phyloP scores from a whole-genome alignment of 1,140 invertebrate genomes.

The Drosophila oshimai region DNA sequence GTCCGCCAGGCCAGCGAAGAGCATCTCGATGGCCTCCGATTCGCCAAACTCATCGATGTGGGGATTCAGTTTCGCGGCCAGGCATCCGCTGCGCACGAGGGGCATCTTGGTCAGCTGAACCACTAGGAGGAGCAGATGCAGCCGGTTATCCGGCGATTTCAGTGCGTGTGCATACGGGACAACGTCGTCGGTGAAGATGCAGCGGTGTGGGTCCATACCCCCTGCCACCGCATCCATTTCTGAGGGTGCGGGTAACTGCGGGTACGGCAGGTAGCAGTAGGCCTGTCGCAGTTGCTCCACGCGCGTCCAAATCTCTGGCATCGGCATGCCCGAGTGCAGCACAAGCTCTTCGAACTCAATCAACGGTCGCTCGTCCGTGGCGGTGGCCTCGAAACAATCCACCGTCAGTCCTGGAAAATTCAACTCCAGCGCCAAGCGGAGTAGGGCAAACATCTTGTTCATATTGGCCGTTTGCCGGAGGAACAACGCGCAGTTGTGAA shows the following conservation, averaged over 20 bases:
- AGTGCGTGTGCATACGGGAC: conserved; percentile 86
- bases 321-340: conserved; percentile 85
- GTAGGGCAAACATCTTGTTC: conserved; percentile 86
- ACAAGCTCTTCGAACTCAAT: conserved; percentile 86
- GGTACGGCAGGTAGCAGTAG: conserved; percentile 85
- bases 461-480: conserved; percentile 86
- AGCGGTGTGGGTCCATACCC: conserved; percentile 85
- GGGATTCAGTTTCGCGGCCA: conserved; percentile 76
- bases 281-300: conserved; percentile 86
- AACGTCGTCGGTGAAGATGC: conserved; percentile 86
- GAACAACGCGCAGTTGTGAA: conserved; percentile 86
- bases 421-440: conserved; percentile 85
- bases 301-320: conserved; percentile 87
- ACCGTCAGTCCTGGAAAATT: conserved; percentile 83
- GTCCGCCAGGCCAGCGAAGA: conserved; percentile 41
- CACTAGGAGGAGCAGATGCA: conserved; percentile 84
- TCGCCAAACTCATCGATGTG: conserved; percentile 81
- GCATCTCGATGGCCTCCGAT: conserved; percentile 83
- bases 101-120: conserved; percentile 86
- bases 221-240: conserved; percentile 40
- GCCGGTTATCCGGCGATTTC: conserved; percentile 83
- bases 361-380: conserved; percentile 84
- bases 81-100: conserved; percentile 82
- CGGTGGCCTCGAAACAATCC: conserved; percentile 82
- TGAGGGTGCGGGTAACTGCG: conserved; percentile 16